Evolutionary conservation across 2,797 vertebrate species (phyloP), one percentile per base, ranked within the genome.

Genomic region (Strix occidentalis): DNA sequence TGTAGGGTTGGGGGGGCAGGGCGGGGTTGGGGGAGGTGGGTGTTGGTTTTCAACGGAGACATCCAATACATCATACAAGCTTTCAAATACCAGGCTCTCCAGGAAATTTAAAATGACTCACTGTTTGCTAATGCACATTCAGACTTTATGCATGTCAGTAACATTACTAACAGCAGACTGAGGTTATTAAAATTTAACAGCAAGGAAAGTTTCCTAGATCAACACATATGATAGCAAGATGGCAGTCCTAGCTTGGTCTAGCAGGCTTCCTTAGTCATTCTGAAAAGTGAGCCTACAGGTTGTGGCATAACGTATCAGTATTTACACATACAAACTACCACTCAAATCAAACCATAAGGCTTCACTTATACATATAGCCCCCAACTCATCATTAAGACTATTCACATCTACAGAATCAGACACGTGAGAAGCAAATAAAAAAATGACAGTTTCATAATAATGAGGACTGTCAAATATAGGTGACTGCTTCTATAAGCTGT

Each of bases 251-350:
- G 33, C 46, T 24, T 17, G 14, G n/a, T 13, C 33, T 9, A 24
- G 16, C 29, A 48, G 31, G 26, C 37, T 75, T 33, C 28, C 37
- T 35, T 16, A 56, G 20, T 26, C 10, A 28, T 16, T 35, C n/a
- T 14, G 43, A 46, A 54, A 74, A 54, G 20, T 3, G 1, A 74
- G 45, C 35, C 65, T 58, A 29, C 14, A 58, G 31, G 11, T 33
- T 12, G 2, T 4, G 15, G 48, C 23, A 43, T 26, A 20, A 56
- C 2, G 0, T 14, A 54, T 9, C 8, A 16, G 26, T 31, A 51
- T 3, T 50, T 23, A 48, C 24, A 61, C 6, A 24, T 5, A 35
- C 26, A 16, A 23, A 16, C 26, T 2, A 45, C 19, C 14, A n/a
- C 21, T 37, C 54, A 56, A 35, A 43, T 35, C n/a, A 66, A 26